Evolutionary conservation across 2,113 vertebrate species (phyloP).

Genomic region (Hippocampus abdominalis): DNA sequence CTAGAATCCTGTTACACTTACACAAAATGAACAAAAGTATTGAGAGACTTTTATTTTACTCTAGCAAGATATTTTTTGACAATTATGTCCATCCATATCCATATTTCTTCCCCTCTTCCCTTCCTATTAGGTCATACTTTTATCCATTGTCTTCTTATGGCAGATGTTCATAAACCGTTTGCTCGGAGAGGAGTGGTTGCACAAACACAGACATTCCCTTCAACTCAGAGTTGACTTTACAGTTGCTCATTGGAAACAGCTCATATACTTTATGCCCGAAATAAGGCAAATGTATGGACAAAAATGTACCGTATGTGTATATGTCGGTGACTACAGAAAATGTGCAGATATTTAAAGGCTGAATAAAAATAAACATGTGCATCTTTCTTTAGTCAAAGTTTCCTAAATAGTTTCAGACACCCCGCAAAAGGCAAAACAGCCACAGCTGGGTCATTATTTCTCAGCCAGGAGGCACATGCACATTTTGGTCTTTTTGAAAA

Average conservation of each 20-base stretch:
- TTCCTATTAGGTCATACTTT: neutral
- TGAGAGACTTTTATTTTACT: too few relatives aligned
- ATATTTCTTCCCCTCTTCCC: too few relatives aligned
- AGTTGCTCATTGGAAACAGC: neutral
- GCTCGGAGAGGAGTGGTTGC: neutral
- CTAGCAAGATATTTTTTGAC: too few relatives aligned
- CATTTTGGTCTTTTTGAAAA: neutral
- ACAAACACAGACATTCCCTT: neutral
- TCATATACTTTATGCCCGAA: neutral
- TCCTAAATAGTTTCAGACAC: neutral
- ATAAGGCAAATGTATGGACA: neutral
- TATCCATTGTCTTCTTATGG: too few relatives aligned
- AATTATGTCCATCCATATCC: too few relatives aligned
- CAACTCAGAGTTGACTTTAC: neutral
- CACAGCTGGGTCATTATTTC: neutral
- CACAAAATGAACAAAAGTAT: too few relatives aligned
- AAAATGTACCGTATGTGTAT: neutral
- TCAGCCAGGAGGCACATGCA: neutral
- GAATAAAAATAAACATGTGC: neutral
- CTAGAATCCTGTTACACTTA: too few relatives aligned
- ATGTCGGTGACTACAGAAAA: neutral
- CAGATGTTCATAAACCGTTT: neutral
- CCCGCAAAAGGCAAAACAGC: neutral
- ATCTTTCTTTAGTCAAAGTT: neutral
- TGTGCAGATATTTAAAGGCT: neutral